These are phyloP conservation scores for Patiria pectinifera DNA, from an alignment of 53 echinoderm and acorn worm species.

Conservation along the genomic window DNA sequence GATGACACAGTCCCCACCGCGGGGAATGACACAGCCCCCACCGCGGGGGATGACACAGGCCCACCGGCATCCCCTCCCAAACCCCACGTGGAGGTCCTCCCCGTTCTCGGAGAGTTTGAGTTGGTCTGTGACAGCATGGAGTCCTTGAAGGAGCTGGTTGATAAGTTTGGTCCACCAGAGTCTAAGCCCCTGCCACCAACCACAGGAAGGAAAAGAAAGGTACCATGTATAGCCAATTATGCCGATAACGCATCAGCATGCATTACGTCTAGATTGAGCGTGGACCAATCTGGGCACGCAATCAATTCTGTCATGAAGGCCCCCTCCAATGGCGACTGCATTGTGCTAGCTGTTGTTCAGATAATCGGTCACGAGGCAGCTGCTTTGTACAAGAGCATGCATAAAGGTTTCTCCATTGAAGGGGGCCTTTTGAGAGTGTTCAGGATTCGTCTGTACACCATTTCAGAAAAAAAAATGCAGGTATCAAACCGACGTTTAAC, in stretches of 20 bases:
- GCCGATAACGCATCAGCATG: neutral
- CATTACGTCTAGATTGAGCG: too few species aligned
- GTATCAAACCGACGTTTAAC: too few species aligned
- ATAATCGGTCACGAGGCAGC: too few species aligned
- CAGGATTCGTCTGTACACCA: too few species aligned
- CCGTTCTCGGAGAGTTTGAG: conserved; percentile 80
- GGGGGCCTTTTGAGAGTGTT: too few species aligned
- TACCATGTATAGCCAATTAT: neutral
- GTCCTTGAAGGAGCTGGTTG: conserved; percentile 64
- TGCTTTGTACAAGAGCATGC: too few species aligned
- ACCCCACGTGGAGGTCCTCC: conserved; percentile 54
- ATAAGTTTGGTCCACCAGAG: conserved; percentile 73
- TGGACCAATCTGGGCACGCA: too few species aligned
- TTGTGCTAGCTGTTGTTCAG: too few species aligned
- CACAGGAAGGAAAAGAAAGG: conserved; percentile 66
- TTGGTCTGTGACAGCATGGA: conserved; percentile 80
- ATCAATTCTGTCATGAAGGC: too few species aligned
- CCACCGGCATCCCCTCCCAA: conserved; percentile 43
- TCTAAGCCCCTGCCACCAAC: conserved; percentile 35
- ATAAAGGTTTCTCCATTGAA: too few species aligned
- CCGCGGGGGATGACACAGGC: neutral
- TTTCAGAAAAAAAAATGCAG: too few species aligned
- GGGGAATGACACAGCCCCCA: neutral
- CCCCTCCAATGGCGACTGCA: too few species aligned
- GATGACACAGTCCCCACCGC: neutral